Evolutionary conservation across 2,113 vertebrate genomes (phyloP).

Genomic region (Todiramphus saurophagus): DNA sequence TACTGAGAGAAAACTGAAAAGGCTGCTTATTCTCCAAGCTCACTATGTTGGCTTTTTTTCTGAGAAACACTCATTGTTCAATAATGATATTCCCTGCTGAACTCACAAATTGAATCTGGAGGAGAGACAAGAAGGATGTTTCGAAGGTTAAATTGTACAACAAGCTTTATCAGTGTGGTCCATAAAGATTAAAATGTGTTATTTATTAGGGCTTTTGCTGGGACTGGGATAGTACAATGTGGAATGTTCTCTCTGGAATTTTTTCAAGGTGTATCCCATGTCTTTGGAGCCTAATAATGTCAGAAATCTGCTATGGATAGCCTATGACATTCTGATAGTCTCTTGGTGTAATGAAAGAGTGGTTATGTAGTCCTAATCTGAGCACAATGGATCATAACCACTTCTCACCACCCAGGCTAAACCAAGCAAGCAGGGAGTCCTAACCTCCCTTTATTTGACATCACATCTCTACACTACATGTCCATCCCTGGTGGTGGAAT

Average conservation of each 20-base stretch:
- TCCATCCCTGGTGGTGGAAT: background rate
- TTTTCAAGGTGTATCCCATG: background rate
- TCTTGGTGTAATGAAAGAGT: background rate
- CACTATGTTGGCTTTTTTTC: conserved; percentile 23
- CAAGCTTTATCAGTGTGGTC: background rate
- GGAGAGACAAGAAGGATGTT: background rate
- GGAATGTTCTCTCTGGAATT: background rate
- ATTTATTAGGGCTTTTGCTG: background rate
- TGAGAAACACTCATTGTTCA: conserved; percentile 45
- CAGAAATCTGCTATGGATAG: background rate
- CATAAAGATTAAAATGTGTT: background rate
- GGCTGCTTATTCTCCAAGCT: conserved; percentile 20
- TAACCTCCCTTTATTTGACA: background rate
- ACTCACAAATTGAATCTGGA: conserved; percentile 49
- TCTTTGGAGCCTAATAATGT: background rate
- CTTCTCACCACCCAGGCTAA: background rate
- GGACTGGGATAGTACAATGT: background rate
- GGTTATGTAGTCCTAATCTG: background rate
- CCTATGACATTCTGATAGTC: background rate
- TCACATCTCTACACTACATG: background rate
- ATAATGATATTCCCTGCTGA: conserved; percentile 48
- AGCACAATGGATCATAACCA: fast-evolving
- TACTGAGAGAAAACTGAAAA: conserved; percentile 41
- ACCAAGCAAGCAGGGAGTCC: background rate
- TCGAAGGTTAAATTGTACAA: conserved; percentile 44